Conservation (phyloP, 92 coral and sea anemone species). For the Palythoa caribaeorum region DNA sequence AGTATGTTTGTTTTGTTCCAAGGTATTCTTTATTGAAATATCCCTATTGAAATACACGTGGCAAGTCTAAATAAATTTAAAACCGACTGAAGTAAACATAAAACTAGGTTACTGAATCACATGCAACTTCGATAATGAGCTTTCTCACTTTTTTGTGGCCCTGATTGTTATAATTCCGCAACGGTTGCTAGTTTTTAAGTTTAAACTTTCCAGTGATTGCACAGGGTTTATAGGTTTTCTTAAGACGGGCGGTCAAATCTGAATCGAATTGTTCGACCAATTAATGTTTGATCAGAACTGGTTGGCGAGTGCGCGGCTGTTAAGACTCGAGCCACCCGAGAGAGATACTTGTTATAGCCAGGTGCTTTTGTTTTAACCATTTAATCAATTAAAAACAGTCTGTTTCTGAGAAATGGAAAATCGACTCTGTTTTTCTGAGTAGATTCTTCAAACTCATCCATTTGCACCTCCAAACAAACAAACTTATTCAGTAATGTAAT, state of each 20-base stretch:
- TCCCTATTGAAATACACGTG: slow-evolving; percentile 45
- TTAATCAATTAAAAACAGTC: not conserved
- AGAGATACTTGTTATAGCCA: slow-evolving; percentile 8
- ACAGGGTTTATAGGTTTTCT: slow-evolving; percentile 17
- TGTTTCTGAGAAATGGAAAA: not conserved
- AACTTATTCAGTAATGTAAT: too few species aligned
- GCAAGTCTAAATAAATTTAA: slow-evolving; percentile 13
- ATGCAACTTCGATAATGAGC: not conserved
- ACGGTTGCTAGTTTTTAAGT: slow-evolving; percentile 34
- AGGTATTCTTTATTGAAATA: slow-evolving; percentile 9
- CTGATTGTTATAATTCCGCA: not conserved
- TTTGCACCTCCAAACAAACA: too few species aligned
- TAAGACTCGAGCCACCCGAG: slow-evolving; percentile 32
- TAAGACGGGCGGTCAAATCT: slow-evolving; percentile 23
- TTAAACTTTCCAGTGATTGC: slow-evolving; percentile 41
- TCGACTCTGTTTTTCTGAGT: not conserved
- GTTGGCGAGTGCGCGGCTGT: not conserved
- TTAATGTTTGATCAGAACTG: slow-evolving; percentile 39
- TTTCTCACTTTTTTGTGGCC: not conserved
- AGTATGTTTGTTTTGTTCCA: slow-evolving; percentile 2
- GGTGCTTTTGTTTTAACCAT: slow-evolving; percentile 20
- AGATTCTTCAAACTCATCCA: too few species aligned
- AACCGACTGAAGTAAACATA: not conserved
- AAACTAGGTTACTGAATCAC: not conserved
- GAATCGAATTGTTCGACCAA: slow-evolving; percentile 24